phyloP scores from a whole-genome alignment of 2,113 vertebrate species.

The Tricholaema leucomelas region DNA sequence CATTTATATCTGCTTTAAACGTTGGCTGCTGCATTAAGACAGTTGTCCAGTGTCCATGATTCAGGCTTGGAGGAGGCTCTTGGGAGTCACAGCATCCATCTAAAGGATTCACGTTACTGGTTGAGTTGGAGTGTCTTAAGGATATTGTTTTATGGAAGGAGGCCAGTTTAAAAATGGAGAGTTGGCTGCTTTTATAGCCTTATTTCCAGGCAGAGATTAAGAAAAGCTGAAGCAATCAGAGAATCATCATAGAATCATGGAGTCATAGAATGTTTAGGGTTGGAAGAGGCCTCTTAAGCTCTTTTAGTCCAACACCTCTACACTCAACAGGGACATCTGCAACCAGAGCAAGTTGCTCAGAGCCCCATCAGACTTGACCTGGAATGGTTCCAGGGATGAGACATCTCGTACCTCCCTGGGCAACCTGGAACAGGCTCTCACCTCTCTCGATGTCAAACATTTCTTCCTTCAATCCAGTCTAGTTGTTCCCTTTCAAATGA shows the following conservation, averaged over 20 bases:
- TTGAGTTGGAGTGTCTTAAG: neutral
- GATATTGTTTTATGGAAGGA: neutral
- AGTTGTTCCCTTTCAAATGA: neutral
- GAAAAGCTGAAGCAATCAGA: neutral
- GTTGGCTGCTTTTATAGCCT: neutral
- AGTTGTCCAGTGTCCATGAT: accelerated
- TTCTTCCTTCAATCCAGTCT: neutral
- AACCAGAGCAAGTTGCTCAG: too few species aligned
- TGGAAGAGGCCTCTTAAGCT: too few species aligned
- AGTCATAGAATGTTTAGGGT: too few species aligned
- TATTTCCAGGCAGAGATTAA: neutral
- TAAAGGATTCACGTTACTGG: neutral
- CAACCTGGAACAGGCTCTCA: too few species aligned
- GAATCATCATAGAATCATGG: too few species aligned
- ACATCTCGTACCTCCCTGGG: too few species aligned
- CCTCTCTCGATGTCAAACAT: too few species aligned
- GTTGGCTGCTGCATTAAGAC: neutral
- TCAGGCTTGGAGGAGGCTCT: neutral
- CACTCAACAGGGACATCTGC: too few species aligned
- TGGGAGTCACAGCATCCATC: neutral
- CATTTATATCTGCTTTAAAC: neutral
- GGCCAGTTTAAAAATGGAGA: neutral
- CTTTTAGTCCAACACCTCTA: too few species aligned
- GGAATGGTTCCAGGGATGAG: too few species aligned
- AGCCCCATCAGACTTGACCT: too few species aligned